A percentile compares a stretch with the other conserved stretches of the same genome.
Evolutionary conservation across 2,888 invertebrate genomes (phyloP).

Genomic region (Tupiocoris notatus): DNA sequence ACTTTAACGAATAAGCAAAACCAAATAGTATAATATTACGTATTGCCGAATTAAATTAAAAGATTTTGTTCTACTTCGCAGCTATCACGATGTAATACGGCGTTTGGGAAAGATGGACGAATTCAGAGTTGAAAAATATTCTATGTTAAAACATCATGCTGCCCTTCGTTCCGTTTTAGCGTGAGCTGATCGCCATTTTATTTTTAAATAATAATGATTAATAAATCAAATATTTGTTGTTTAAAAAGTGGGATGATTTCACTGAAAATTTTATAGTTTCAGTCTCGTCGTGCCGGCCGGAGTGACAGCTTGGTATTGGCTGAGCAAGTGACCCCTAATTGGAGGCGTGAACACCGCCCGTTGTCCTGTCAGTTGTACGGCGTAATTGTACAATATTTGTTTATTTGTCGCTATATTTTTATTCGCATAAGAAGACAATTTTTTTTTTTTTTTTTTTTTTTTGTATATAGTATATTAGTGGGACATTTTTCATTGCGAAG

Average conservation of each 20-base stretch:
- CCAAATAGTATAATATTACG: too few relatives aligned
- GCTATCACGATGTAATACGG: constrained; percentile 22
- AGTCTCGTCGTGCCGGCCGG: constrained; percentile 1
- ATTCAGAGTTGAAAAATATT: constrained; percentile 49
- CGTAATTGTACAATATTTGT: too few relatives aligned
- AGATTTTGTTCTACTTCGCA: too few relatives aligned
- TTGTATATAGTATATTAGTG: too few relatives aligned
- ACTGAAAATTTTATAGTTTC: background rate
- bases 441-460: too few relatives aligned
- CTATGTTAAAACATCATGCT: constrained; percentile 37
- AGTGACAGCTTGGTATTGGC: constrained; percentile 7
- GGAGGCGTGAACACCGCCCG: too few relatives aligned
- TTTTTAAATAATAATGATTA: background rate
- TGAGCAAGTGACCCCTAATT: background rate
- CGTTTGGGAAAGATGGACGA: constrained; percentile 53
- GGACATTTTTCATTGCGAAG: too few relatives aligned
- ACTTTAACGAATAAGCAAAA: too few relatives aligned
- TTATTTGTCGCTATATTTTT: too few relatives aligned
- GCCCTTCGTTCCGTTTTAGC: constrained; percentile 28
- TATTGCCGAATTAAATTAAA: too few relatives aligned
- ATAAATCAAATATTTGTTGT: background rate
- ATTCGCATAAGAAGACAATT: too few relatives aligned
- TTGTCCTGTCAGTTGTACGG: too few relatives aligned
- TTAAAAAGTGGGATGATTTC: background rate
- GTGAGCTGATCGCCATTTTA: constrained; percentile 30